Evolutionary conservation across 2,797 vertebrate genomes (phyloP), one percentile per base, ranked within the genome.

Genomic region (Cheracebus regulus): DNA sequence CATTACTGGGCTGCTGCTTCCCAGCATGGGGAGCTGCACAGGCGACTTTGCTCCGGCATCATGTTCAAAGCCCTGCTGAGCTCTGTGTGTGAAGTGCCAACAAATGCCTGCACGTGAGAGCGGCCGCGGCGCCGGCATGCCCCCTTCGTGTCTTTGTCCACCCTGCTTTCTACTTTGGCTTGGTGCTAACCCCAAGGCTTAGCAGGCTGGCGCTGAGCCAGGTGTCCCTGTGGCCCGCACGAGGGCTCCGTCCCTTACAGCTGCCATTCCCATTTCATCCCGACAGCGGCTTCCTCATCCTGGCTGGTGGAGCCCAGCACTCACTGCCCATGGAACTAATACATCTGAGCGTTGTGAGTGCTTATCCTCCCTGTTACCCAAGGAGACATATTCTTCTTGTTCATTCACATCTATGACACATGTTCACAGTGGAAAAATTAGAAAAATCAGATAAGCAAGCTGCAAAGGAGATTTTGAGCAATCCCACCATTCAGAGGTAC

Each of bases 261-360:
- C 44, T 10, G 30, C 82, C 39, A 0, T 26, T 7, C 44, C 26
- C 41, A 10, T 17, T 36, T 13, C 24, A 1, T 30, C 33, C 87
- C 2, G 4, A 46, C 33, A 10, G 28, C 22, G 7, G 9, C 41
- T 5, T 26, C 39, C 44, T 80, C 61, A 0, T 13, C 61, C 73
- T 0, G 15, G 39, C 67, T 5, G 70, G 14, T 1, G 1, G 57
- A 57, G 84, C 33, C 20, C 50, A 13, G 36, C 11, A 50, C 5
- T n/a, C 20, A 15, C 50, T 55, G 44, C 33, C n/a, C 24, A 1
- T 1, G 0, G 30, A 86, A 52, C 44, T 13, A 30, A 7, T 0
- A 22, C 20, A 0, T 4, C 79, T 0, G 72, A 36, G 36, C 33
- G 3, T 13, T 1, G 2, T 0, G 46, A 39, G 48, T 2, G 7